Evolutionary conservation across 2,888 invertebrate genomes (phyloP).

Genomic region (Crematogaster levior): DNA sequence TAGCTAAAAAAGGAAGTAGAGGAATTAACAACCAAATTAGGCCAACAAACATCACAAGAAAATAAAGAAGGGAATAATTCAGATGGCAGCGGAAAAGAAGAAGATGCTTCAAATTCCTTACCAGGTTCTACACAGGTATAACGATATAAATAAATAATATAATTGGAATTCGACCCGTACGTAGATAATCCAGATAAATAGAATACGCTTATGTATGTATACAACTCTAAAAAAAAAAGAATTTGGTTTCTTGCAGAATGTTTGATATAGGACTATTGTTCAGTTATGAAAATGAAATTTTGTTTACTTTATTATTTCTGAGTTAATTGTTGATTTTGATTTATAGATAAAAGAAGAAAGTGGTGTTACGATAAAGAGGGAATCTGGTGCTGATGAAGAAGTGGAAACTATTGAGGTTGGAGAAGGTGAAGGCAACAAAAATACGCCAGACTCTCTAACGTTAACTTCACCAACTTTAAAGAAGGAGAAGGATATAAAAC

Average conservation of each 20-base stretch:
- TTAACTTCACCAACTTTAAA: slow-evolving; percentile 86
- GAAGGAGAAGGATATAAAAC: slow-evolving; percentile 88
- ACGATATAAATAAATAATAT: neutral
- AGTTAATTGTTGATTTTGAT: slow-evolving; percentile 5
- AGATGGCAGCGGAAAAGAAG: slow-evolving; percentile 86
- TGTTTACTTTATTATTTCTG: neutral
- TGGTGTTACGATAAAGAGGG: slow-evolving; percentile 80
- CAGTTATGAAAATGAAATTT: neutral
- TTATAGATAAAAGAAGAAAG: slow-evolving; percentile 82
- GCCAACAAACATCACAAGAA: slow-evolving; percentile 87
- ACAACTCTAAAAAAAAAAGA: neutral
- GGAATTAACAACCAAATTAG: slow-evolving; percentile 88
- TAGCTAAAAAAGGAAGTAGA: slow-evolving; percentile 90
- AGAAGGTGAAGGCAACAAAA: slow-evolving; percentile 85
- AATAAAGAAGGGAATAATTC: slow-evolving; percentile 88
- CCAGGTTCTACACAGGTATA: slow-evolving; percentile 82
- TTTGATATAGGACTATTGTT: neutral
- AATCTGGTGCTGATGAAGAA: slow-evolving; percentile 82
- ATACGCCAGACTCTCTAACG: slow-evolving; percentile 82
- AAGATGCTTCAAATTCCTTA: slow-evolving; percentile 85
- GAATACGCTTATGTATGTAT: too few species aligned
- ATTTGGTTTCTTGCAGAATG: neutral
- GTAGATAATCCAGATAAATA: too few species aligned
- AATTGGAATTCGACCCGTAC: too few species aligned
- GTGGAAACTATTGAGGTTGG: slow-evolving; percentile 85